Percentiles rank a stretch among this genome's conserved stretches.
Conservation (phyloP, 2,888 invertebrate genomes). For the Campoplex capitator region DNA sequence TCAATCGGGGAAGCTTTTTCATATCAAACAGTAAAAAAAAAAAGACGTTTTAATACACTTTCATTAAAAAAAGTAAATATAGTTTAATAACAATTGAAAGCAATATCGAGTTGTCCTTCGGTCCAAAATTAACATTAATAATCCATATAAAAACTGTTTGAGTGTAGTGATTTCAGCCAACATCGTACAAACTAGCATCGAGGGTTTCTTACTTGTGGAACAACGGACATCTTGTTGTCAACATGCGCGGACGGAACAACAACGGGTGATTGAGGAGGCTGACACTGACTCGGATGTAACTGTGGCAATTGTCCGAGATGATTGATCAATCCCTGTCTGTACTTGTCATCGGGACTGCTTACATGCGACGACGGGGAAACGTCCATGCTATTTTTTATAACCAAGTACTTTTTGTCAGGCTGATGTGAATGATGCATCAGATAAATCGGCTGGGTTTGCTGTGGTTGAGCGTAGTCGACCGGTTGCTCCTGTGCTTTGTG, state of each 20-base stretch:
- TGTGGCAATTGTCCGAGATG: constrained; percentile 77
- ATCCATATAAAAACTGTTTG: neutral
- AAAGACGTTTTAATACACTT: neutral
- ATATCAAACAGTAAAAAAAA: neutral
- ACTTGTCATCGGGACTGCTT: constrained; percentile 85
- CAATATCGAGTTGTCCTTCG: neutral
- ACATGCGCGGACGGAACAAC: constrained; percentile 78
- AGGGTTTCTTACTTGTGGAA: constrained; percentile 77
- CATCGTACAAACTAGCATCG: constrained; percentile 13
- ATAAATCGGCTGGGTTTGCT: constrained; percentile 68
- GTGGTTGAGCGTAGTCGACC: constrained; percentile 80
- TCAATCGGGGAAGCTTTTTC: neutral
- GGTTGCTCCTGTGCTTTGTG: constrained; percentile 81
- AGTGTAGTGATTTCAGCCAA: constrained; percentile 7
- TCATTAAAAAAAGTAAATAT: neutral
- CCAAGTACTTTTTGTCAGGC: constrained; percentile 87
- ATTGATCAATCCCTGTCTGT: constrained; percentile 79
- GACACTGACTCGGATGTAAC: constrained; percentile 79
- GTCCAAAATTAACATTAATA: neutral
- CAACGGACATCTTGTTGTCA: constrained; percentile 78
- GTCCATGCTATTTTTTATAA: constrained; percentile 87
- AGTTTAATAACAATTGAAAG: neutral
- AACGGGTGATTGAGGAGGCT: constrained; percentile 79
- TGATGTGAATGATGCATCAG: constrained; percentile 81
- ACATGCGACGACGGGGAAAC: constrained; percentile 77